Conservation (phyloP, 2,797 vertebrate genomes). For the Protonibea diacanthus region DNA sequence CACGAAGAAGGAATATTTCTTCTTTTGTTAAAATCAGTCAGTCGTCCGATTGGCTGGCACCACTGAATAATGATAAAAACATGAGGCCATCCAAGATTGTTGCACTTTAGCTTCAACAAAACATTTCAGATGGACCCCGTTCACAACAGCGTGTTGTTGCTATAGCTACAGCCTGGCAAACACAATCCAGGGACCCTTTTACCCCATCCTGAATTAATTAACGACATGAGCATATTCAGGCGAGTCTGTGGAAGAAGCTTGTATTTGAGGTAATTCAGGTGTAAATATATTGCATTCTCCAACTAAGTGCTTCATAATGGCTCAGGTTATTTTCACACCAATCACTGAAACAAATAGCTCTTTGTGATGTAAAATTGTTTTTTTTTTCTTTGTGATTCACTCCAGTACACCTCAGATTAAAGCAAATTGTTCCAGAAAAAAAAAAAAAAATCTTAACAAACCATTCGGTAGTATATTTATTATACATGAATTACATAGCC, state of each 20-base stretch:
- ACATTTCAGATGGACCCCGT: conserved; percentile 26
- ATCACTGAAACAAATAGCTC: conserved; percentile 36
- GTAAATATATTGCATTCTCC: conserved; percentile 24
- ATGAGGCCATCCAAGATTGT: background rate
- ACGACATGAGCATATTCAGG: conserved; percentile 39
- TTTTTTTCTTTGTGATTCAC: conserved; percentile 23
- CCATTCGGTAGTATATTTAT: conserved; percentile 65
- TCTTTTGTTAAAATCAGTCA: conserved; percentile 13
- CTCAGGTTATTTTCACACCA: conserved; percentile 20
- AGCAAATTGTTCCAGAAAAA: conserved; percentile 29
- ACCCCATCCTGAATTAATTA: conserved; percentile 59
- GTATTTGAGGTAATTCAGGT: conserved; percentile 29
- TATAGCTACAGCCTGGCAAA: conserved; percentile 61
- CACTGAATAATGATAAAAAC: background rate
- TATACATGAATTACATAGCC: conserved; percentile 63
- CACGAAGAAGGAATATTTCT: conserved; percentile 6
- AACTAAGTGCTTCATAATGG: conserved; percentile 31
- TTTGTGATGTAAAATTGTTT: conserved; percentile 12
- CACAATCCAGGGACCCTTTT: conserved; percentile 49
- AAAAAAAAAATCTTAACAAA: conserved; percentile 40
- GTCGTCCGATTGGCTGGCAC: background rate
- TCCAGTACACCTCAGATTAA: conserved; percentile 34
- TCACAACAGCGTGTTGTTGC: conserved; percentile 53
- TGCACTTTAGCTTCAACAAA: conserved; percentile 11
- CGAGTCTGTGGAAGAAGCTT: conserved; percentile 11